A percentile compares a stretch with the other conserved stretches of the same genome.
Conservation (phyloP, 2,888 invertebrate species). For the Sclerodermus sp. region DNA sequence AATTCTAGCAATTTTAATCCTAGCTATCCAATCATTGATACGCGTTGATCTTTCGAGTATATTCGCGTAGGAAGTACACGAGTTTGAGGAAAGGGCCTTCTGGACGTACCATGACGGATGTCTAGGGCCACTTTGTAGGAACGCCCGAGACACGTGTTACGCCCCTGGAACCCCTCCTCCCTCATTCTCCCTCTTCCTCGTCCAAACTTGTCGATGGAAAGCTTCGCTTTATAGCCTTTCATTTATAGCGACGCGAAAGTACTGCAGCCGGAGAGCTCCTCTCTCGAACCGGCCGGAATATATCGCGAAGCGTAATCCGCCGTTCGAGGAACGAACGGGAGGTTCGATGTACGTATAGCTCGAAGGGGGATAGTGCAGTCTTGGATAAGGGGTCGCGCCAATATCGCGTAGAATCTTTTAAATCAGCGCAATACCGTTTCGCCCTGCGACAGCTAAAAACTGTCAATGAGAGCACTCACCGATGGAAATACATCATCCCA, state of each 20-base stretch:
- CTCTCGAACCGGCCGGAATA: constrained; percentile 3
- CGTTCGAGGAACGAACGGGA: background rate
- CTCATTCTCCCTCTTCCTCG: constrained; percentile 20
- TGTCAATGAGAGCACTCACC: no score
- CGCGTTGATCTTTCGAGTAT: constrained; percentile 12
- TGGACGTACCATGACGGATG: no score
- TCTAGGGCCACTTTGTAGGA: no score
- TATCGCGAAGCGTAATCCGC: background rate
- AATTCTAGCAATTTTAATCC: constrained; percentile 53
- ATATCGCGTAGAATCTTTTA: no score
- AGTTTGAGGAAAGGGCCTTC: no score
- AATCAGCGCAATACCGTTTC: no score
- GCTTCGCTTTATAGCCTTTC: constrained; percentile 34
- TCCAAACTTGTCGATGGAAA: constrained; percentile 43
- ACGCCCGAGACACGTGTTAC: constrained; percentile 1
- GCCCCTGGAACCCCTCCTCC: constrained; percentile 17
- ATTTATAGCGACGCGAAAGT: constrained; percentile 24
- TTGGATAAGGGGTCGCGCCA: no score
- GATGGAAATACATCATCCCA: no score
- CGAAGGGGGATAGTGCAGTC: no score
- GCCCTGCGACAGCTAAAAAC: no score
- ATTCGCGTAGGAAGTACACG: no score
- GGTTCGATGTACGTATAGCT: no score
- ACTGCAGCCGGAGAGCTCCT: constrained; percentile 5
- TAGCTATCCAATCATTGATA: constrained; percentile 49